These are phyloP conservation scores for Eretmochelys imbricata DNA, from an alignment of 2,113 vertebrate genomes.

Conservation along the genomic window DNA sequence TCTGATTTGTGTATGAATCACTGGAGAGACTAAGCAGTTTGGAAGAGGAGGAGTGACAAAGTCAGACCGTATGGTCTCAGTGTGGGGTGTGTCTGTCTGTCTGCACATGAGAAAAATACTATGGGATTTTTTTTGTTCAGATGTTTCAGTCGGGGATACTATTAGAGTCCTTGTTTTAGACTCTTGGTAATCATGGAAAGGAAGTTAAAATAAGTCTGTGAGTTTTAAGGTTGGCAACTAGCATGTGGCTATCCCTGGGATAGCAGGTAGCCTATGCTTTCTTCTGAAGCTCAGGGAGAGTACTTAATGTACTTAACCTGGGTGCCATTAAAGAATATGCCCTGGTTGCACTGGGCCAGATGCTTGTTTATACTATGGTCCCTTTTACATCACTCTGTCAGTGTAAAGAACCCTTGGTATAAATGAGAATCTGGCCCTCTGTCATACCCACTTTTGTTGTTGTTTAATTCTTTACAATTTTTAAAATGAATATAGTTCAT, in stretches of 20 bases:
- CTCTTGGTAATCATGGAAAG: neutral
- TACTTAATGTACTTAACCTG: neutral
- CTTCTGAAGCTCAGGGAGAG: fast-evolving
- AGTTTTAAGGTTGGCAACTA: conserved; percentile 17
- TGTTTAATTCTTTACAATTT: conserved; percentile 1
- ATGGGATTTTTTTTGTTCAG: conserved; percentile 10
- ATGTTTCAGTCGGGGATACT: conserved; percentile 26
- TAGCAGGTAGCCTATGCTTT: neutral
- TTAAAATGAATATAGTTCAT: neutral
- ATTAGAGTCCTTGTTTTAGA: neutral
- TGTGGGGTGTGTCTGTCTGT: neutral
- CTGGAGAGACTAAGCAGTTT: conserved; percentile 19
- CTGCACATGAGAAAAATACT: neutral
- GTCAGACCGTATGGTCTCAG: neutral
- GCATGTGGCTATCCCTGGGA: neutral
- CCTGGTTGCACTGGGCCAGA: neutral
- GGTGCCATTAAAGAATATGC: fast-evolving
- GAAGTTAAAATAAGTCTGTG: conserved; percentile 36
- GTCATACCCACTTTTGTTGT: neutral
- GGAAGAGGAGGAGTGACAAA: conserved; percentile 42
- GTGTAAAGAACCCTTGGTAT: neutral
- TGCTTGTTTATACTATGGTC: neutral
- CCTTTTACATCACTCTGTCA: neutral
- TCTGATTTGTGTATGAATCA: conserved; percentile 40
- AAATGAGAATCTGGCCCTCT: neutral